Evolutionary conservation across 2,888 invertebrate species (phyloP), one percentile per base, ranked within the genome.

Genomic region (Myopa testacea): DNA sequence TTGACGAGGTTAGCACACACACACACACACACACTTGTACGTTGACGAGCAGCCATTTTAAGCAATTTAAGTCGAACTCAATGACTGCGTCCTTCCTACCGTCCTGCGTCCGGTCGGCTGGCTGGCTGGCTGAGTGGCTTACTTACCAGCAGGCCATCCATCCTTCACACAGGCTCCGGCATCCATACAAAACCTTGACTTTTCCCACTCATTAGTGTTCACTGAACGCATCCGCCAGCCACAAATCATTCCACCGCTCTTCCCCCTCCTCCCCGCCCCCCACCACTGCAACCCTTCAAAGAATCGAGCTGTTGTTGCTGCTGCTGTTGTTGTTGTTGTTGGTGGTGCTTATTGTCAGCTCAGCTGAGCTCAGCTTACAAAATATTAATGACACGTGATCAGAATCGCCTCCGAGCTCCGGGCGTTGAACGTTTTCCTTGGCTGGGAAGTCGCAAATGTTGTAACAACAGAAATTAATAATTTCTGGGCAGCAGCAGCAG

Each of bases 331-430:
- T 65, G 65, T 34, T 34, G 65, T 34, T 65, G 34, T n/a, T 58
- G 58, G 16, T 55, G 68, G 12, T 67, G 73, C 45, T 52, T 52
- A 55, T 67, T 75, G 65, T 75, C 65, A 75, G 68, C 75, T 75
- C 75, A 69, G 69, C 75, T 75, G 68, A 69, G 75, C 75, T 68
- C 75, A 60, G 75, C 75, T 75, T 75, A 75, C 75, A 75, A 69
- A 75, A 75, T 75, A 75, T 75, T 75, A 75, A 75, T 75, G 75
- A 75, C 75, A 75, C 75, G 75, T 75, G 75, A 75, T 75, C 75
- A 75, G 75, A 69, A 69, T 60, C 58, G 75, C 75, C 75, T 75
- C 34, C 60, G 45, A 60, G 68, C 69, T 40, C 58, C 26, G 38
- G 40, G 75, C 68, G 63, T 34, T 45, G 75, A 68, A 69, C 75